phyloP scores from a whole-genome alignment of 1,140 invertebrate genomes.

The Platyscapa corneri region DNA sequence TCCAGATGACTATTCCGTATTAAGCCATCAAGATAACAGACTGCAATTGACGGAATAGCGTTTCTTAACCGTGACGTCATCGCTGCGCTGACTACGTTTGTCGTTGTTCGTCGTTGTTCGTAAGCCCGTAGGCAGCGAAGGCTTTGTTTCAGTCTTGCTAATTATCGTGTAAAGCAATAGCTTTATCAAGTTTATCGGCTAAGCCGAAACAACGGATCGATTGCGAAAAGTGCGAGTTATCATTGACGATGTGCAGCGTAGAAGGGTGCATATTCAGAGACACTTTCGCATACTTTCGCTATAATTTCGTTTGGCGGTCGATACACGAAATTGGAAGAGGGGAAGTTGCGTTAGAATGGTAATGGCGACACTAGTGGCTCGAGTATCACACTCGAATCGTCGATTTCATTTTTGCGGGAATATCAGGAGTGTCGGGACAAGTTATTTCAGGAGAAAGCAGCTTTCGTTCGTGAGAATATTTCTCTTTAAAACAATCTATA shows the following conservation, averaged over 20 bases:
- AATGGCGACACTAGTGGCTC: no score
- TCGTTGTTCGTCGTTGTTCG: background rate
- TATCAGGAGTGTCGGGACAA: no score
- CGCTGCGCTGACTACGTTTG: background rate
- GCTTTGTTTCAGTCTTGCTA: background rate
- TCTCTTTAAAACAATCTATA: no score
- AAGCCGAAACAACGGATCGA: background rate
- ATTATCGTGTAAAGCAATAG: constrained; percentile 13
- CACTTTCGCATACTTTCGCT: no score
- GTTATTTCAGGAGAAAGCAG: no score
- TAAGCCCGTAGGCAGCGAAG: background rate
- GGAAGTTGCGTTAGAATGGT: no score
- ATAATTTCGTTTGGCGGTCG: no score
- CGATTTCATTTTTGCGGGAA: no score
- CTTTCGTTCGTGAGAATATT: no score
- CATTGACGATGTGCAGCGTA: background rate
- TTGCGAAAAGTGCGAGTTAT: background rate
- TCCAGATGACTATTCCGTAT: no score
- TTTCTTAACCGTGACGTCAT: constrained; percentile 24
- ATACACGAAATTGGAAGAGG: no score
- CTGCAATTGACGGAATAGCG: constrained; percentile 15
- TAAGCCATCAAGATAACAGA: constrained; percentile 2
- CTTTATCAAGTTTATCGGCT: background rate
- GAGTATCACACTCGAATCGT: no score
- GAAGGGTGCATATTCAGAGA: background rate